Conservation (phyloP, 2,888 invertebrate genomes). For the Magallana nippona region DNA sequence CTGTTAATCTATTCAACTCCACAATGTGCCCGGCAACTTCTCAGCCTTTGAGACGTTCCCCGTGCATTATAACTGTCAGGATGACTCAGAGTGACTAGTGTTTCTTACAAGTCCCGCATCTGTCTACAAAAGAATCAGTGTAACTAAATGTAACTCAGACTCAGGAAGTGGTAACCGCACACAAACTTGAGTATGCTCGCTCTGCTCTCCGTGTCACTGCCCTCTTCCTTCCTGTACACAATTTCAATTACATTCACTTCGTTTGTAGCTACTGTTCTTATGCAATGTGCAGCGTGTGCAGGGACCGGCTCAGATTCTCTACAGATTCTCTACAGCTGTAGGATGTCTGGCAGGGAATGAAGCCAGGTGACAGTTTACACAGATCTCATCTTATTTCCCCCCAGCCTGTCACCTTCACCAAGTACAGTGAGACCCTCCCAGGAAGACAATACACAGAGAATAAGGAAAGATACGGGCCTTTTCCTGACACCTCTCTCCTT, state of each 20-base stretch:
- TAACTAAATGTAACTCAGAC: slow-evolving; percentile 8
- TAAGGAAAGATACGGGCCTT: no score
- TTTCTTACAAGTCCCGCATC: slow-evolving; percentile 18
- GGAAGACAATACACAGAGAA: no score
- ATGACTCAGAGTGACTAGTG: slow-evolving; percentile 24
- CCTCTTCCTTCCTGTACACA: slow-evolving; percentile 20
- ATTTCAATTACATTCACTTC: slow-evolving; percentile 16
- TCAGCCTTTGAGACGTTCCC: slow-evolving; percentile 12
- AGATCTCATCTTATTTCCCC: no score
- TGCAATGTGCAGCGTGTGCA: not conserved
- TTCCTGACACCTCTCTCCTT: no score
- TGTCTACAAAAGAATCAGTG: slow-evolving; percentile 26
- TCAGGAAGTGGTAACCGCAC: slow-evolving; percentile 25
- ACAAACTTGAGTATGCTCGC: not conserved
- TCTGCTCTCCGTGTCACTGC: slow-evolving; percentile 14
- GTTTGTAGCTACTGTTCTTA: not conserved
- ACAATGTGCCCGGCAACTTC: not conserved
- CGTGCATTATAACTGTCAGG: slow-evolving; percentile 22
- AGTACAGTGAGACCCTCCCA: no score
- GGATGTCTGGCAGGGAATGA: no score
- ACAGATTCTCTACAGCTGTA: no score
- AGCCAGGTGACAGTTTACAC: no score
- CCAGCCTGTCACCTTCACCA: no score
- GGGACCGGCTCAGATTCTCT: no score
- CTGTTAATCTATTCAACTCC: not conserved